Evolutionary conservation across 2,888 invertebrate genomes (phyloP).

Genomic region (Aricia artaxerxes): DNA sequence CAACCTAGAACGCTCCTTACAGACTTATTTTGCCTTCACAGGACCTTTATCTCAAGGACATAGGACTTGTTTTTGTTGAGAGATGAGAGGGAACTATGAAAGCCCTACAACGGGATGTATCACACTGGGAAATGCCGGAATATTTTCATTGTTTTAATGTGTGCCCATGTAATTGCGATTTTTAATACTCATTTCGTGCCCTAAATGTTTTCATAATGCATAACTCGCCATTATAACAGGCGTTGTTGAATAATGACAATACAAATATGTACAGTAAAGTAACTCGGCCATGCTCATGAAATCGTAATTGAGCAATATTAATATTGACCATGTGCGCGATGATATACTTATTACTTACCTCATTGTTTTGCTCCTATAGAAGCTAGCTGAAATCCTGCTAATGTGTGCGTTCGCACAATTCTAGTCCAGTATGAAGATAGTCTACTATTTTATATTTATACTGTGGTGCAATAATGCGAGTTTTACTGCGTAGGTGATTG

Average conservation of each 20-base stretch:
- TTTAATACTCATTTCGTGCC: constrained; percentile 27
- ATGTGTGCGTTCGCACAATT: background rate
- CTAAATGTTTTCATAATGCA: constrained; percentile 28
- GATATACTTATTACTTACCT: no score
- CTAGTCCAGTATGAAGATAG: background rate
- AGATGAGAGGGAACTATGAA: background rate
- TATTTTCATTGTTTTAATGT: constrained; percentile 33
- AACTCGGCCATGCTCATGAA: background rate
- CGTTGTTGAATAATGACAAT: constrained; percentile 9
- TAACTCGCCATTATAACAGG: constrained; percentile 17
- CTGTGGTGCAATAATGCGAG: no score
- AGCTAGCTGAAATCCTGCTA: background rate
- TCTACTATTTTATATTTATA: background rate
- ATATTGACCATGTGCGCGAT: no score
- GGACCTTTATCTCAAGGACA: background rate
- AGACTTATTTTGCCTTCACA: background rate
- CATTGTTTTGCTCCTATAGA: background rate
- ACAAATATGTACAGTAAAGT: background rate
- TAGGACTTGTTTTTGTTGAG: background rate
- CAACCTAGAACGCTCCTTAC: constrained; percentile 31
- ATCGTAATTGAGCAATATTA: background rate
- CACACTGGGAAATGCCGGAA: constrained; percentile 30
- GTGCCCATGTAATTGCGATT: constrained; percentile 29
- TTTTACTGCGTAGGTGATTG: background rate
- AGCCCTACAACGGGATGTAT: constrained; percentile 28